Conservation (phyloP, 2,888 invertebrate species). For the Drosophila melanocephala region DNA sequence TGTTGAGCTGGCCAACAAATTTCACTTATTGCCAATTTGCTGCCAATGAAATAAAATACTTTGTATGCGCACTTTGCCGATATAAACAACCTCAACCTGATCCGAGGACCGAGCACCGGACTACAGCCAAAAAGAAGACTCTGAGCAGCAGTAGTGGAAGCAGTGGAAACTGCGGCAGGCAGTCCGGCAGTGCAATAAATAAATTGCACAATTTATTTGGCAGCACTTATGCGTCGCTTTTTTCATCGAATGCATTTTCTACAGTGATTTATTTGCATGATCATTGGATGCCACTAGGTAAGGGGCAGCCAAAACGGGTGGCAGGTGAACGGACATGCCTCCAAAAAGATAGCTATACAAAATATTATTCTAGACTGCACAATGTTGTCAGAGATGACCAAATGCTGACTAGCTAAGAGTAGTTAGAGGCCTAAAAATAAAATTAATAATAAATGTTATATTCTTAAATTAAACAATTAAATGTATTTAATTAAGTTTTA, state of each 20-base stretch:
- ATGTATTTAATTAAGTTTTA: neutral
- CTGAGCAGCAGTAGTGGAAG: slow-evolving; percentile 44
- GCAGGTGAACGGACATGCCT: slow-evolving; percentile 2
- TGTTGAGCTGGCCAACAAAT: slow-evolving; percentile 73
- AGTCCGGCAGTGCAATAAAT: slow-evolving; percentile 66
- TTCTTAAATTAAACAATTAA: neutral
- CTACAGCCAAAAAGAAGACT: slow-evolving; percentile 1
- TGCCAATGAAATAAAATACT: slow-evolving; percentile 78
- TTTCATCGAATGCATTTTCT: slow-evolving; percentile 78
- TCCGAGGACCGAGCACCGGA: slow-evolving; percentile 17
- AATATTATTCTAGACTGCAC: slow-evolving; percentile 7
- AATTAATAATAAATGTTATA: neutral
- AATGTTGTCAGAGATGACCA: slow-evolving; percentile 16
- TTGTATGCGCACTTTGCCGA: slow-evolving; percentile 61
- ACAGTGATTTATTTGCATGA: slow-evolving; percentile 72
- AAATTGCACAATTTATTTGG: slow-evolving; percentile 78
- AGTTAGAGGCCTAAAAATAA: neutral
- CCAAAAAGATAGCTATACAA: slow-evolving; percentile 19
- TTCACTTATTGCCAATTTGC: slow-evolving; percentile 79
- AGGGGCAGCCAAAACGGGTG: slow-evolving; percentile 3
- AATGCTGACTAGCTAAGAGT: neutral
- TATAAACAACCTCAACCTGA: slow-evolving; percentile 44
- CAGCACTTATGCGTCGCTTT: slow-evolving; percentile 78
- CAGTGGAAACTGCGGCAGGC: slow-evolving; percentile 60
- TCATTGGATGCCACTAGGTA: slow-evolving; percentile 23